These are phyloP conservation scores for Antheraea yamamai DNA, from an alignment of 2,888 invertebrate genomes.

Conservation along the genomic window DNA sequence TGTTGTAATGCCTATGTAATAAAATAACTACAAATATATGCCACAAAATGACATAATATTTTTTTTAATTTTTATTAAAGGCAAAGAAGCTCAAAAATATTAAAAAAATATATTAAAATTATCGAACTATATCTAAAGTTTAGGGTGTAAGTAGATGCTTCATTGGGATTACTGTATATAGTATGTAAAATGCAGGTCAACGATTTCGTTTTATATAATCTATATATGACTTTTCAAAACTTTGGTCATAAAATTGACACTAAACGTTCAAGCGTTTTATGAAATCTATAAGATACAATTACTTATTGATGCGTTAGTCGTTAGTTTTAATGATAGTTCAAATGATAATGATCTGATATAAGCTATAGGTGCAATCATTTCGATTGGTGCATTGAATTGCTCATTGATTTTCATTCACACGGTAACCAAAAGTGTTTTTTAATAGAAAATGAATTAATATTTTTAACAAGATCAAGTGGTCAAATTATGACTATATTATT, in stretches of 20 bases:
- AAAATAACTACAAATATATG: neutral
- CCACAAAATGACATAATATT: neutral
- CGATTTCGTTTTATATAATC: neutral
- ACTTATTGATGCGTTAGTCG: neutral
- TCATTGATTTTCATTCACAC: neutral
- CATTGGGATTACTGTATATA: neutral
- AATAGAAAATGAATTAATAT: neutral
- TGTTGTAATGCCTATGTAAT: neutral
- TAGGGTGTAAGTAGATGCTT: neutral
- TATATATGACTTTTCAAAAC: neutral
- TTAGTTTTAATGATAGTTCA: neutral
- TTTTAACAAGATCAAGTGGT: neutral
- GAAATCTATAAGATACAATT: neutral
- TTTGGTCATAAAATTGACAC: too few species aligned
- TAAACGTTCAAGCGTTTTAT: neutral
- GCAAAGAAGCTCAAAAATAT: neutral
- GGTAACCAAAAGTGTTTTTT: neutral
- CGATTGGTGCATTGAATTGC: neutral
- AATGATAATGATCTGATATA: slow-evolving; percentile 1
- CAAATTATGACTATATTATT: neutral
- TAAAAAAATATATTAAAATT: neutral
- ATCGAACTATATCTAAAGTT: neutral
- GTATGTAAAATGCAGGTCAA: neutral
- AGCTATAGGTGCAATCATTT: neutral
- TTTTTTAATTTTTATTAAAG: neutral